Percentiles rank a stretch among this genome's conserved stretches.
Evolutionary conservation across 2,797 vertebrate species (phyloP).

Genomic region (Aldrovandia affinis): DNA sequence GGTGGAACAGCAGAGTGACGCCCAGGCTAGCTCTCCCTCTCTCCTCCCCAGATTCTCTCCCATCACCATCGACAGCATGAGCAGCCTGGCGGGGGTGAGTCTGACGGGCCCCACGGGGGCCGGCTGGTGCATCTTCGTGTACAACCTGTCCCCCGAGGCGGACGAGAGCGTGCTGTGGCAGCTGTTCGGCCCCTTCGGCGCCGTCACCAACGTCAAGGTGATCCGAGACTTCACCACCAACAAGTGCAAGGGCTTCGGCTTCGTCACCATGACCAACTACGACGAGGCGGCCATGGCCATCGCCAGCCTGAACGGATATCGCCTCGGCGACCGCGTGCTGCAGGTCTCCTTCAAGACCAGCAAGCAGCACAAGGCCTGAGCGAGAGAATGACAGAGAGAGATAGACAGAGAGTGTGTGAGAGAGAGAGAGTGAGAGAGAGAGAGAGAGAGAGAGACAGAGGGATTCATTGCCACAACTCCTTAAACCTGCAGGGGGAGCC

Average conservation of each 20-base stretch:
- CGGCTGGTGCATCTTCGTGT: slow-evolving; percentile 98
- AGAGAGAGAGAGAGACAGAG: slow-evolving; percentile 57
- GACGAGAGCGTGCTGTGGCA: slow-evolving; percentile 98
- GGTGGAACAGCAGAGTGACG: slow-evolving; percentile 89
- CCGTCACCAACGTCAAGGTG: slow-evolving; percentile 96
- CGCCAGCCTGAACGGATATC: slow-evolving; percentile 94
- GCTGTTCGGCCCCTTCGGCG: slow-evolving; percentile 96
- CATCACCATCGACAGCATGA: slow-evolving; percentile 95
- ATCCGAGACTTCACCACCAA: slow-evolving; percentile 98
- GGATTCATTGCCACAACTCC: slow-evolving; percentile 59
- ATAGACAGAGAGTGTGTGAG: neutral
- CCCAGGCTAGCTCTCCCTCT: slow-evolving; percentile 94
- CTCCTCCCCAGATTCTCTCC: slow-evolving; percentile 97
- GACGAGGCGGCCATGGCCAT: slow-evolving; percentile 98
- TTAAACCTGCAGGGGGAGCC: slow-evolving; percentile 66
- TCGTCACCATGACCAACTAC: slow-evolving; percentile 99
- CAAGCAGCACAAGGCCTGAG: slow-evolving; percentile 98
- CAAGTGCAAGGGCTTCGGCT: slow-evolving; percentile 98
- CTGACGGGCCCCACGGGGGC: slow-evolving; percentile 84
- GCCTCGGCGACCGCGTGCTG: slow-evolving; percentile 93
- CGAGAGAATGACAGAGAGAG: slow-evolving; percentile 43
- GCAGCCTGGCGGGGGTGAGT: slow-evolving; percentile 89
- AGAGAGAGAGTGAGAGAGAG: slow-evolving; percentile 41
- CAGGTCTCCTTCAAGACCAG: slow-evolving; percentile 99
- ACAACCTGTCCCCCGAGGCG: slow-evolving; percentile 94